Evolutionary conservation across 2,888 invertebrate genomes (phyloP).

Genomic region (Rotaria macrura): DNA sequence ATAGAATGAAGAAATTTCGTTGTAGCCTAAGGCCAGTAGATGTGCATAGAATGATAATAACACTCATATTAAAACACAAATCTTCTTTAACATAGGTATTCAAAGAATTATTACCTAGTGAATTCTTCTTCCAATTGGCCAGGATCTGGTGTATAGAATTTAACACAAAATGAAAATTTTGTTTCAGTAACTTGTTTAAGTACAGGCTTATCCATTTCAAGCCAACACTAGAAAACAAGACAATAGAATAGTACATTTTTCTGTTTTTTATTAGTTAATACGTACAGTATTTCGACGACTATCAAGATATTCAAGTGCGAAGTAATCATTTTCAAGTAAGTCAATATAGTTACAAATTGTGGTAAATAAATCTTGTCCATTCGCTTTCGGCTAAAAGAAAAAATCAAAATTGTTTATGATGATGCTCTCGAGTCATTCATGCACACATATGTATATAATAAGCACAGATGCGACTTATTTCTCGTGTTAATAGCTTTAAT

Average conservation of each 20-base stretch:
- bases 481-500: not conserved
- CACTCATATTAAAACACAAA: no score
- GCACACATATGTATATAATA: not conserved
- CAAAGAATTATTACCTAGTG: conserved; percentile 56
- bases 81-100: not conserved
- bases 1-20: not conserved
- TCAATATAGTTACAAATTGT: conserved; percentile 66
- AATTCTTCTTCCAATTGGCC: conserved; percentile 93
- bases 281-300: conserved; percentile 69
- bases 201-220: conserved; percentile 33
- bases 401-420: not conserved
- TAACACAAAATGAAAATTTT: conserved; percentile 69
- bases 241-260: not conserved
- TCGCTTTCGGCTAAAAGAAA: conserved; percentile 28
- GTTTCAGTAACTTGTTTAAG: conserved; percentile 38
- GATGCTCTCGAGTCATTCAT: not conserved
- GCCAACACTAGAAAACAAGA: conserved; percentile 26
- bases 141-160: conserved; percentile 98
- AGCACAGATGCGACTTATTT: not conserved
- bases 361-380: conserved; percentile 29
- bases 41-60: not conserved
- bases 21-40: not conserved
- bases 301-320: conserved; percentile 89
- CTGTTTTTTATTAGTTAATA: not conserved
- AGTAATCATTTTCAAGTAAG: conserved; percentile 90